Percentiles rank a stretch among this genome's conserved stretches.
phyloP scores from a whole-genome alignment of 92 coral and sea anemone species.

The Phymanthus crucifer region DNA sequence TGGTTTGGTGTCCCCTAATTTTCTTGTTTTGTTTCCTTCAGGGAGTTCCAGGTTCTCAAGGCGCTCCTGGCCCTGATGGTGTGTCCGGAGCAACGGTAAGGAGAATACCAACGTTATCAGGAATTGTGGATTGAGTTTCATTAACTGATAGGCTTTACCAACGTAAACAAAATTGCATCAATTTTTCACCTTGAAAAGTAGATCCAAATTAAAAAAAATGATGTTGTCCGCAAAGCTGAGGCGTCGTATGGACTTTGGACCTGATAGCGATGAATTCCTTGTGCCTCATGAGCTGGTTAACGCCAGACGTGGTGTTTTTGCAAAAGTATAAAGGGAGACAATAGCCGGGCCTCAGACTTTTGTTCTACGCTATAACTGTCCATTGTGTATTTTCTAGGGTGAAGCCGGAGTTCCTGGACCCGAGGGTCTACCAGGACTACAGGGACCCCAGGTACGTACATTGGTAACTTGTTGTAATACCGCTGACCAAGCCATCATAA shows the following conservation, averaged over 20 bases:
- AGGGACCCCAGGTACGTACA: conserved; percentile 27
- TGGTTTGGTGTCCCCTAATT: not conserved
- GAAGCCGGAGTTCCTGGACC: conserved; percentile 22
- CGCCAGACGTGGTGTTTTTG: too few species aligned
- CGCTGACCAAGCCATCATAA: too few species aligned
- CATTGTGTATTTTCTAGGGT: conserved; percentile 7
- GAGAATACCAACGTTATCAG: not conserved
- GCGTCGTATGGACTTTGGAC: too few species aligned
- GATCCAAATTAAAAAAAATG: too few species aligned
- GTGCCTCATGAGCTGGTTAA: too few species aligned
- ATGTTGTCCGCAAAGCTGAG: too few species aligned
- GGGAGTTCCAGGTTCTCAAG: conserved; percentile 36
- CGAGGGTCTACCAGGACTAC: conserved; percentile 34
- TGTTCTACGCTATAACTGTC: not conserved
- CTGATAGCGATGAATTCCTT: too few species aligned
- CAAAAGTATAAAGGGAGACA: too few species aligned
- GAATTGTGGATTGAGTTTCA: not conserved
- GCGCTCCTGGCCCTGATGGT: conserved; percentile 37
- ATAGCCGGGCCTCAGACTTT: too few species aligned
- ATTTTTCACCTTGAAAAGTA: not conserved
- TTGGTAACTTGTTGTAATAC: not conserved
- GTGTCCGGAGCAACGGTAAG: conserved; percentile 30
- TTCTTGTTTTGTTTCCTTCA: not conserved
- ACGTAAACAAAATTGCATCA: too few species aligned
- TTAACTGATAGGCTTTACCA: too few species aligned